A percentile compares a stretch with the other conserved stretches of the same genome.
phyloP scores from a whole-genome alignment of 2,888 invertebrate species.

The Trisateles emortualis region DNA sequence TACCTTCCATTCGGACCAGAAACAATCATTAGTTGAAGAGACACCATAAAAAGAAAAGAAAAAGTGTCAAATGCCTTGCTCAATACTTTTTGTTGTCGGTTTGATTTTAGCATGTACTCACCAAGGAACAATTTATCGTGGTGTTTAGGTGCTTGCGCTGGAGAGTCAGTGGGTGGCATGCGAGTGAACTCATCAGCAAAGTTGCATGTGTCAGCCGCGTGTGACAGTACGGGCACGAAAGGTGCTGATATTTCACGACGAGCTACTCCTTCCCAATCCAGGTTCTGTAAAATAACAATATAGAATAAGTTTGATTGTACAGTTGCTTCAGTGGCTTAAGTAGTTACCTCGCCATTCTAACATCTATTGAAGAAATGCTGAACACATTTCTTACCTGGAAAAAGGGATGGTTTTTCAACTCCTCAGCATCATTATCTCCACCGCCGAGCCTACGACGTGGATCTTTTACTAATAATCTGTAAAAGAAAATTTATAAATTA shows the following conservation, averaged over 20 bases:
- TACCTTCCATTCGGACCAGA: no score
- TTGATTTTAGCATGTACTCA: slow-evolving; percentile 58
- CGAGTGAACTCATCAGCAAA: slow-evolving; percentile 98
- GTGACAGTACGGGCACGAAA: slow-evolving; percentile 94
- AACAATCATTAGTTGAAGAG: no score
- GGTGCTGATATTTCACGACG: slow-evolving; percentile 94
- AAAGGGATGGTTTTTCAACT: slow-evolving; percentile 96
- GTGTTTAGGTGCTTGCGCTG: slow-evolving; percentile 94
- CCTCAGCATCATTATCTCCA: slow-evolving; percentile 93
- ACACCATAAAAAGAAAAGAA: no score
- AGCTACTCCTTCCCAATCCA: slow-evolving; percentile 95
- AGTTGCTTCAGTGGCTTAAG: no score
- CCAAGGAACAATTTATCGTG: slow-evolving; percentile 95
- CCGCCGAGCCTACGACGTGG: slow-evolving; percentile 95
- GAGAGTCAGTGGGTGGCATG: slow-evolving; percentile 96
- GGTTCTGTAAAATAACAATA: slow-evolving; percentile 61
- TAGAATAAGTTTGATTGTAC: background rate
- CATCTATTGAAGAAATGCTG: background rate
- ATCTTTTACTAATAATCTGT: slow-evolving; percentile 94
- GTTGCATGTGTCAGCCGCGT: slow-evolving; percentile 97
- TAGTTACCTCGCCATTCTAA: no score
- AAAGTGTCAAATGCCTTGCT: no score
- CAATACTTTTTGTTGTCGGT: no score
- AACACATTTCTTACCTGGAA: slow-evolving; percentile 88
- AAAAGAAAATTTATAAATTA: slow-evolving; percentile 22